phyloP scores from a whole-genome alignment of 2,113 vertebrate genomes.

The Empidonax traillii region DNA sequence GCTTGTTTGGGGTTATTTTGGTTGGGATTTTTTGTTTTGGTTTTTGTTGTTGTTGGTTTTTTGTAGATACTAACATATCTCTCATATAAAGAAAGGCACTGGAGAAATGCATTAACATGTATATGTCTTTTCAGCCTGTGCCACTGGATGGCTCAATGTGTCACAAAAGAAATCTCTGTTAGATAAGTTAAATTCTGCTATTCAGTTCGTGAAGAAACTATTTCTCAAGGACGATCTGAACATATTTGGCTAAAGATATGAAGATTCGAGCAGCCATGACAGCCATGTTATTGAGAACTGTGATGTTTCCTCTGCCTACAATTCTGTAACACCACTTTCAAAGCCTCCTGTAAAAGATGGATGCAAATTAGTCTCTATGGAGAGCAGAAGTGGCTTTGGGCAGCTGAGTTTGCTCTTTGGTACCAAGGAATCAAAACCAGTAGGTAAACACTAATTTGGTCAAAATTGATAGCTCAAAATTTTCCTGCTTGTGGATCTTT shows the following conservation, averaged over 20 bases:
- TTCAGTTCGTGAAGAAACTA: background rate
- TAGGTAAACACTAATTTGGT: background rate
- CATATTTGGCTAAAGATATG: background rate
- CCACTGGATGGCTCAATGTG: slow-evolving; percentile 60
- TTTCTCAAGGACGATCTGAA: background rate
- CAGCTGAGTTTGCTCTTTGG: background rate
- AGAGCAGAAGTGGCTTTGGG: background rate
- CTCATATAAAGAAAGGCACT: background rate
- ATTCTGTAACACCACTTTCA: background rate
- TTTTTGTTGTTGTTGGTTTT: background rate
- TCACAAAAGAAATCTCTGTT: slow-evolving; percentile 21
- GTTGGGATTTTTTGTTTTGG: rapidly evolving
- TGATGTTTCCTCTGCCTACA: background rate
- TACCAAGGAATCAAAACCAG: background rate
- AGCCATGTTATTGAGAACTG: background rate
- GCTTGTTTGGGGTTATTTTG: background rate
- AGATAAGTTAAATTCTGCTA: background rate
- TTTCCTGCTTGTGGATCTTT: background rate
- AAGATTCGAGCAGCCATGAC: background rate
- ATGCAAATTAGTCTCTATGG: background rate
- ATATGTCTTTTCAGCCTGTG: slow-evolving; percentile 27
- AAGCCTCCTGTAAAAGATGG: background rate
- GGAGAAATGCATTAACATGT: background rate
- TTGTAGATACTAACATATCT: background rate
- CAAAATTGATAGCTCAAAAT: background rate